Base-by-base conservation (phyloP, 2,797 vertebrate species). In the Pangasius sanitwongsei region DNA sequence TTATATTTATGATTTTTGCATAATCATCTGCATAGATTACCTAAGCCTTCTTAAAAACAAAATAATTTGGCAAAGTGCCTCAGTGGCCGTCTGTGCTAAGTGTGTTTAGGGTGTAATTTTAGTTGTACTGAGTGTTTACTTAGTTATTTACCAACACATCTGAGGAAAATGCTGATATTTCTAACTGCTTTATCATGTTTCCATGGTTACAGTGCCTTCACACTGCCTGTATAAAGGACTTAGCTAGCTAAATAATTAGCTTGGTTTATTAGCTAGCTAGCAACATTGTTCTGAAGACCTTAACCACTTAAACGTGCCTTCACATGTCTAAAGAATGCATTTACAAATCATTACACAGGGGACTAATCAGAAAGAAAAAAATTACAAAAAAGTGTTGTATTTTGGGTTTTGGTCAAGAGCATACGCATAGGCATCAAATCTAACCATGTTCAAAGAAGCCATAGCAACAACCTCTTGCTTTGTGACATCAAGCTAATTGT, bases 391-490 rank as follows among this genome's bases (percentile, higher is more conserved):
- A 23, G 25, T 15, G 13, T 16, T 50, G 20, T 77, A 15, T 50
- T 89, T 87, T 85, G 89, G 20, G 20, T 69, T 67, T 82, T 90
- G 87, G 69, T 34, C 9, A 48, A n/a, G 74, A 75, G 41, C 72
- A 48, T 15, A 25, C 2, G 2, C 8, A 31, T n/a, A 78, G 4
- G 37, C 34, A 20, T 37, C 69, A 70, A 37, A 70, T 70, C 16
- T 5, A 37, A 67, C 65, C 20, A 34, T 25, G 34, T 20, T 70
- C 15, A 37, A 37, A 34, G 34, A 67, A 67, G 65, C n/a, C 65
- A 31, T 67, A 34, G 31, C 23, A 37, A 70, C 31, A 37, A 18
- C 25, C 37, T 44, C 70, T 44, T 74, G 18, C 70, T 74, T 41
- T 74, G n/a, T 72, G 59, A 72, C 20, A 44, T 20, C 20, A 63